Conservation (phyloP, 2,113 vertebrate genomes). For the Chamaetylas fuelleborni region DNA sequence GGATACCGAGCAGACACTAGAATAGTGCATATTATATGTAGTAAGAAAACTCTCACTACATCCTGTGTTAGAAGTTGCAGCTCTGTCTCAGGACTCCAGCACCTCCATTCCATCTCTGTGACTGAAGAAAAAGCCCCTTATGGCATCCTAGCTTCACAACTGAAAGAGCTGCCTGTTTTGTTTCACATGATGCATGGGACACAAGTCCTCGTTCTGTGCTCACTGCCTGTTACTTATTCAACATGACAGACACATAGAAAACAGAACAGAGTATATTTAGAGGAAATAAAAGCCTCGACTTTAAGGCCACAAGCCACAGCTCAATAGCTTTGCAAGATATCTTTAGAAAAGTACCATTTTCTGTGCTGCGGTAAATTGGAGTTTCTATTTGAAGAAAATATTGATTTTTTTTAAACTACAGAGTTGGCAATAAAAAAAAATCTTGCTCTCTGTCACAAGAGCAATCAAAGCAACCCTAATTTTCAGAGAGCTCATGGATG, state of each 20-base stretch:
- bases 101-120: not conserved
- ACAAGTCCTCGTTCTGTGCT: not conserved
- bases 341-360: constrained; percentile 16
- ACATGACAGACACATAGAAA: constrained; percentile 9
- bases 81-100: not conserved
- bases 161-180: constrained; percentile 8
- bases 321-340: not conserved
- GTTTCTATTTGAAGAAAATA: constrained; percentile 26
- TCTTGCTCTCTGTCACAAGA: not conserved
- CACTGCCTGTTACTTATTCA: constrained; percentile 15
- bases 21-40: not conserved
- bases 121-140: not conserved
- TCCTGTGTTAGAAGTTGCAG: not conserved
- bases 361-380: not conserved
- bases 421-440: not conserved
- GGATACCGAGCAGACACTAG: not conserved
- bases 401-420: not conserved
- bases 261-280: constrained; percentile 11
- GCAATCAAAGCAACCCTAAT: not conserved
- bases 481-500: not conserved
- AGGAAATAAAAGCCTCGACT: constrained; percentile 43
- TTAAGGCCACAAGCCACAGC: constrained; percentile 13
- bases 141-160: not conserved
- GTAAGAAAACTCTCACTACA: not conserved
- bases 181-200: not conserved